Conservation (phyloP, 2,113 vertebrate genomes). For the Callospermophilus lateralis region DNA sequence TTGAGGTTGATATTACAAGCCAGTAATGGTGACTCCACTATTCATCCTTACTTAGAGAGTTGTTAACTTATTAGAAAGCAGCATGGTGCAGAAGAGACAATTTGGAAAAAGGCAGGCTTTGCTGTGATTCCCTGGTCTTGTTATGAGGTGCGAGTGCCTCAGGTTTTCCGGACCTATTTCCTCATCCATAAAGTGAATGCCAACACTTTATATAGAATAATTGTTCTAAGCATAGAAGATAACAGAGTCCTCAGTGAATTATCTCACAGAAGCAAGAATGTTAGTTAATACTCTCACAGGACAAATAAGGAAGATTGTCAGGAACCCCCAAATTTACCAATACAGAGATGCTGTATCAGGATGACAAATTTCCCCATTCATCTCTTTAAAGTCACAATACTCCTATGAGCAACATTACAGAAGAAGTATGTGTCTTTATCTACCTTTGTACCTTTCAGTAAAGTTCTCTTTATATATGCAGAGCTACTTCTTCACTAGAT, state of each 20-base stretch:
- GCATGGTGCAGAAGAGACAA: accelerated
- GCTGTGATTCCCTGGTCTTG: not conserved
- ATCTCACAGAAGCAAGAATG: not conserved
- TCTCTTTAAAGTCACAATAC: not conserved
- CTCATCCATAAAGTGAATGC: not conserved
- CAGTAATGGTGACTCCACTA: not conserved
- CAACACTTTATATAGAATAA: not conserved
- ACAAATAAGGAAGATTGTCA: not conserved
- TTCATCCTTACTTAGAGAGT: not conserved
- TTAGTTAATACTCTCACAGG: not conserved
- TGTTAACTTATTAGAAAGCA: not conserved
- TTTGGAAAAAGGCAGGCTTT: not conserved
- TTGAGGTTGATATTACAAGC: not conserved
- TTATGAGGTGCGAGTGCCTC: not conserved
- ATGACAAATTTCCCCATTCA: not conserved
- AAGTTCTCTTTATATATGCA: not conserved
- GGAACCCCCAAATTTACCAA: not conserved
- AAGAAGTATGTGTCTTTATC: not conserved
- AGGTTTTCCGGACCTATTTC: not conserved
- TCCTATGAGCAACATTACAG: not conserved
- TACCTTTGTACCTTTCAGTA: not conserved
- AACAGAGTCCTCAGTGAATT: not conserved
- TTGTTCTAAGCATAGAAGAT: not conserved
- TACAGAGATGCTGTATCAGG: not conserved
- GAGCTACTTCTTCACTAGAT: not conserved